Evolutionary conservation across 2,113 vertebrate genomes (phyloP).

Genomic region (Empidonax alnorum): DNA sequence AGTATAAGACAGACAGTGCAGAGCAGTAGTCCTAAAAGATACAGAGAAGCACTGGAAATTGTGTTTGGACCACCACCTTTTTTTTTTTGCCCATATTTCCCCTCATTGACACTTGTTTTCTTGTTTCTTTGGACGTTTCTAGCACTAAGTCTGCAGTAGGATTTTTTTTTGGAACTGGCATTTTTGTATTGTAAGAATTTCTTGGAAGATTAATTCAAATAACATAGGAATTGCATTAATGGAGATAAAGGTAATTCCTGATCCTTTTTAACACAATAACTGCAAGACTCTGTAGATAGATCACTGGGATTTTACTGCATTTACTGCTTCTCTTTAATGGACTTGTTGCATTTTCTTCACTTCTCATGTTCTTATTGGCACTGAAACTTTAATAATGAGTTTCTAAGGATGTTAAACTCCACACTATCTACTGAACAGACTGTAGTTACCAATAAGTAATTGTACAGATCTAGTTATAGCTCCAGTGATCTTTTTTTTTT

Average conservation of each 20-base stretch:
- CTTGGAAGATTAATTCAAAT: neutral
- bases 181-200: neutral
- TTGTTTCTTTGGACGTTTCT: neutral
- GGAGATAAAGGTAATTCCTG: neutral
- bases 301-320: neutral
- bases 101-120: fast-evolving
- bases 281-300: neutral
- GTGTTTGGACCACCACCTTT: fast-evolving
- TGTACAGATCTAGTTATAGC: neutral
- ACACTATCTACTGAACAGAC: neutral
- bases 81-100: neutral
- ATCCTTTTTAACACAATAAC: neutral
- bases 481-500: neutral
- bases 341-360: neutral
- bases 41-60: neutral
- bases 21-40: neutral
- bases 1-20: neutral
- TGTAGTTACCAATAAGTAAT: neutral
- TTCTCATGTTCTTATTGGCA: neutral
- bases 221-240: neutral
- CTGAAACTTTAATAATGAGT: neutral
- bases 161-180: neutral
- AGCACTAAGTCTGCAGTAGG: neutral
- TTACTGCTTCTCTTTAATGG: neutral
- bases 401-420: neutral